These are phyloP conservation scores for Nomada ferruginata DNA, from an alignment of 2,888 invertebrate genomes.

Conservation along the genomic window DNA sequence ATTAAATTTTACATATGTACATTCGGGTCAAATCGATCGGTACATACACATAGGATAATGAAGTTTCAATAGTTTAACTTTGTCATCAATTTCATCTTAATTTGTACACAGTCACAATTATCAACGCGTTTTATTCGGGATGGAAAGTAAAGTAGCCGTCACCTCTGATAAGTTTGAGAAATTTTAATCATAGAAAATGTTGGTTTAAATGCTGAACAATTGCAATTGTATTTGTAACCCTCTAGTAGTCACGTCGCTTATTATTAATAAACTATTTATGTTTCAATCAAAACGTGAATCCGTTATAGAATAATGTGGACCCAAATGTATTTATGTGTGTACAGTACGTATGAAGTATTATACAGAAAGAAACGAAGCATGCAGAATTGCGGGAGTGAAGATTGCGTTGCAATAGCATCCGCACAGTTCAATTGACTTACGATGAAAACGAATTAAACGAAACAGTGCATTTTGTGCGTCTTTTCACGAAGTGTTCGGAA, in stretches of 20 bases:
- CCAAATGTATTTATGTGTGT: slow-evolving; percentile 76
- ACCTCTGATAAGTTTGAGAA: neutral
- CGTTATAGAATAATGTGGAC: slow-evolving; percentile 38
- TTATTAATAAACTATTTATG: neutral
- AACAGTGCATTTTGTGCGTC: slow-evolving; percentile 24
- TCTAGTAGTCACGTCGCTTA: slow-evolving; percentile 2
- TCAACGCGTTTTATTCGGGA: neutral
- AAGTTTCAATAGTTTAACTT: neutral
- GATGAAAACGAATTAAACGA: slow-evolving; percentile 24
- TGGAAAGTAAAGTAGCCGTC: neutral
- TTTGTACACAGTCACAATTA: neutral
- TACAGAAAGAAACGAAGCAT: slow-evolving; percentile 45
- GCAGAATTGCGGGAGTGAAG: slow-evolving; percentile 34
- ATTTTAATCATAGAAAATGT: slow-evolving; percentile 9
- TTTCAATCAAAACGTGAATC: slow-evolving; percentile 14
- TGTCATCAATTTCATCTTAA: neutral
- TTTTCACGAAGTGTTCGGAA: slow-evolving; percentile 5
- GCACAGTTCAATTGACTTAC: slow-evolving; percentile 22
- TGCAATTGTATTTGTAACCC: neutral
- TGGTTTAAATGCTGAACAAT: slow-evolving; percentile 1
- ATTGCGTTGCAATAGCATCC: slow-evolving; percentile 31
- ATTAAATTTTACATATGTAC: slow-evolving; percentile 74
- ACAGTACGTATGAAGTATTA: slow-evolving; percentile 58
- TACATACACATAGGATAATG: neutral
- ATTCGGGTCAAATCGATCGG: slow-evolving; percentile 69